Conservation (phyloP, 2,113 vertebrate genomes). For the Elephas maximus region DNA sequence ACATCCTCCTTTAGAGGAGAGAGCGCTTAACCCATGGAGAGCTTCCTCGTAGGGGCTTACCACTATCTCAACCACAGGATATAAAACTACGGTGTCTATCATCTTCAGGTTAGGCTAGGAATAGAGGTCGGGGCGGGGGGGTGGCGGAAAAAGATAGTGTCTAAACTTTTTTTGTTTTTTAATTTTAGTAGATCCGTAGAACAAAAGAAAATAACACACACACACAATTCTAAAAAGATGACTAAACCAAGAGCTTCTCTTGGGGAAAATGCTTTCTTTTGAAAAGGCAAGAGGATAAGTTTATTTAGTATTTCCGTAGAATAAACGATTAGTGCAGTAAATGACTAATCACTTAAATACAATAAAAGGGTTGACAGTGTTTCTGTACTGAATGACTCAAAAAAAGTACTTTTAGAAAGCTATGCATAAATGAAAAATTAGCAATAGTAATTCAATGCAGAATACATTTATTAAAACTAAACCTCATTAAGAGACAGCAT, state of each 20-base stretch:
- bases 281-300: not conserved
- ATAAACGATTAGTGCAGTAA: constrained; percentile 23
- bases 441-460: not conserved
- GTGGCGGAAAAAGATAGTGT: not conserved
- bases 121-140: not conserved
- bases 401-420: constrained; percentile 56
- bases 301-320: constrained; percentile 42
- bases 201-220: constrained; percentile 37
- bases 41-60: not conserved
- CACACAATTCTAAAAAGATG: not conserved
- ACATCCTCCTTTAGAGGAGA: not conserved
- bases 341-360: constrained; percentile 37
- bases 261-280: constrained; percentile 46
- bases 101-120: not conserved
- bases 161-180: not conserved
- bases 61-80: not conserved
- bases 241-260: constrained; percentile 16
- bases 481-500: constrained; percentile 43
- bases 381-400: not conserved
- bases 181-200: not conserved
- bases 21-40: not conserved
- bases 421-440: constrained; percentile 15
- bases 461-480: constrained; percentile 66
- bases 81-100: not conserved
- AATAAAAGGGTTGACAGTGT: constrained; percentile 9